Evolutionary conservation across 2,113 vertebrate species (phyloP), one percentile per base, ranked within the genome.

Genomic region (Etheostoma spectabile): DNA sequence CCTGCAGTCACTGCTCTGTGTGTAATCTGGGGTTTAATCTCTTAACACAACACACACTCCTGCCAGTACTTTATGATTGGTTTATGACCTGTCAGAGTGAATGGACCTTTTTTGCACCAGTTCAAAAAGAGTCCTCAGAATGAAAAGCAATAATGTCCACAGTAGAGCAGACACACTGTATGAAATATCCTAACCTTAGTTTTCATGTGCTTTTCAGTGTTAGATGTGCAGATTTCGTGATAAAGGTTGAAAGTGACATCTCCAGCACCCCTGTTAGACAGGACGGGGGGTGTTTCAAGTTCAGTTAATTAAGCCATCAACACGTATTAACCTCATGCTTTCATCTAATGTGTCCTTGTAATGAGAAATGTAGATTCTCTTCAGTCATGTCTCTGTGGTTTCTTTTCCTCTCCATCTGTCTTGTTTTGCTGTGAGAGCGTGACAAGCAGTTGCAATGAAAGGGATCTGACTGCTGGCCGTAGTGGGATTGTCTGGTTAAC

Each of bases 401-500:
- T 91, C 51, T 52, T 72, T 86, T 64, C n/a, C 77, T 63, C 38
- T 65, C 80, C 18, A 21, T 76, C 55, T 57, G 22, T 66, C 15
- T 19, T 13, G 27, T 4, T 83, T 70, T 85, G 87, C 74, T 21
- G 5, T 59, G 77, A 77, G 77, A 82, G 27, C 21, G 2, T 77
- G 84, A 80, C 59, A 35, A 14, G 72, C 63, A 33, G 61, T 78
- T 22, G 59, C n/a, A 84, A 88, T 91, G 84, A 86, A 90, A 88
- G 86, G n/a, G 69, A 79, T 88, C 65, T 65, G 11, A 48, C 79
- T 78, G 80, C 84, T 77, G 75, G 84, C 89, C 85, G 67, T 19
- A 79, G 80, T 88, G 74, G 85, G 66, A 91, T 88, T 84, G 83
- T 90, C 83, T 91, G 88, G 56, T 69, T 86, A 82, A 91, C 89